Conservation (phyloP, 1,140 invertebrate genomes). For the Drosophila equinoxialis region DNA sequence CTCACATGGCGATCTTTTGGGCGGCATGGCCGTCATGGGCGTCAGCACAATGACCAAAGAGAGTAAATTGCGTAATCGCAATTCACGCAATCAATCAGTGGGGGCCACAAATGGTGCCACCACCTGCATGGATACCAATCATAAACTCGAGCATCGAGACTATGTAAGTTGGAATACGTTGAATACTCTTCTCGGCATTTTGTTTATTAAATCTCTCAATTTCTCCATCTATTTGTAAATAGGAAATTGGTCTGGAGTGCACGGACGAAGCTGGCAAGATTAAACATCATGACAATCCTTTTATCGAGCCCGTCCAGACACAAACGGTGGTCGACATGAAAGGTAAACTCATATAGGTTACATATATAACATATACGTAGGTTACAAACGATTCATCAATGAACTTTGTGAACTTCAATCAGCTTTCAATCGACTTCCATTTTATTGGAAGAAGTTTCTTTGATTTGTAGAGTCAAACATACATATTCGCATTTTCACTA, state of each 20-base stretch:
- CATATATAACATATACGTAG: too few relatives aligned
- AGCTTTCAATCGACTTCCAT: too few relatives aligned
- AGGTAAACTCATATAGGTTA: slow-evolving; percentile 85
- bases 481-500: too few relatives aligned
- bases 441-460: too few relatives aligned
- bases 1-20: slow-evolving; percentile 94
- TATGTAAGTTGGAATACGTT: slow-evolving; percentile 85
- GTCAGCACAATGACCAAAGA: slow-evolving; percentile 91
- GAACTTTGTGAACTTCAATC: too few relatives aligned
- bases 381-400: too few relatives aligned
- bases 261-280: slow-evolving; percentile 92
- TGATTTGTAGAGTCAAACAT: too few relatives aligned
- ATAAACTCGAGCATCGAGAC: slow-evolving; percentile 87
- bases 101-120: slow-evolving; percentile 84
- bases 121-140: slow-evolving; percentile 86
- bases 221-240: background rate
- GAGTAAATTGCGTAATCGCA: slow-evolving; percentile 90
- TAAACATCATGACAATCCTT: slow-evolving; percentile 95
- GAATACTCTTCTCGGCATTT: too few relatives aligned
- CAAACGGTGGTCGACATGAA: slow-evolving; percentile 96
- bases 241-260: slow-evolving; percentile 85
- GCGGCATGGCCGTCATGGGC: slow-evolving; percentile 87
- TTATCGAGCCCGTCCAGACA: slow-evolving; percentile 92
- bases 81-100: slow-evolving; percentile 87
- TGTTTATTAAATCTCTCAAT: background rate